Conservation (phyloP, 2,888 invertebrate genomes). For the Dusona sp. region DNA sequence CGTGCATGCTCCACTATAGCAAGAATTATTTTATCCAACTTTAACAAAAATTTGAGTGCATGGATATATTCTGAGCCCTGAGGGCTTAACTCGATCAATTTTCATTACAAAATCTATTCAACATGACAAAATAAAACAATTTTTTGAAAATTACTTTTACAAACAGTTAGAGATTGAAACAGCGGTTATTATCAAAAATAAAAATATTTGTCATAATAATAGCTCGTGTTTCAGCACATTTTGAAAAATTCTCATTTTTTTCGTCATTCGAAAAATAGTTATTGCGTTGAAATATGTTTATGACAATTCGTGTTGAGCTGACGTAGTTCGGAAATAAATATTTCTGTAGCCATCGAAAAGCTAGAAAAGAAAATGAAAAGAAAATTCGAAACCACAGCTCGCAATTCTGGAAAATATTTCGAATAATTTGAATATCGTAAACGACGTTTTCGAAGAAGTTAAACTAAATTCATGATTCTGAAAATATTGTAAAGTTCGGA, state of each 20-base stretch:
- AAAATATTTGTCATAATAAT: too few species aligned
- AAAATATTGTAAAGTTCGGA: background rate
- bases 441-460: background rate
- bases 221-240: too few species aligned
- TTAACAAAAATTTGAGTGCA: background rate
- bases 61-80: background rate
- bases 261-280: too few species aligned
- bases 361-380: background rate
- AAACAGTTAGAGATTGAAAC: background rate
- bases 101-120: background rate
- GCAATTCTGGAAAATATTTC: background rate
- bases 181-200: too few species aligned
- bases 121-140: background rate
- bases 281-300: too few species aligned
- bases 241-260: too few species aligned
- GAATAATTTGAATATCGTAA: background rate
- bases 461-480: background rate
- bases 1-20: slow-evolving; percentile 17
- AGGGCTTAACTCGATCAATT: background rate
- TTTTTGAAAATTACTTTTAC: background rate
- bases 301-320: too few species aligned
- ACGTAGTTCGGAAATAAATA: too few species aligned
- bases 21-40: slow-evolving; percentile 15
- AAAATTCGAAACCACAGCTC: background rate
- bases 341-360: too few species aligned